These are phyloP conservation scores for Lacanobia oleracea DNA, from an alignment of 2,888 invertebrate species.

Conservation along the genomic window DNA sequence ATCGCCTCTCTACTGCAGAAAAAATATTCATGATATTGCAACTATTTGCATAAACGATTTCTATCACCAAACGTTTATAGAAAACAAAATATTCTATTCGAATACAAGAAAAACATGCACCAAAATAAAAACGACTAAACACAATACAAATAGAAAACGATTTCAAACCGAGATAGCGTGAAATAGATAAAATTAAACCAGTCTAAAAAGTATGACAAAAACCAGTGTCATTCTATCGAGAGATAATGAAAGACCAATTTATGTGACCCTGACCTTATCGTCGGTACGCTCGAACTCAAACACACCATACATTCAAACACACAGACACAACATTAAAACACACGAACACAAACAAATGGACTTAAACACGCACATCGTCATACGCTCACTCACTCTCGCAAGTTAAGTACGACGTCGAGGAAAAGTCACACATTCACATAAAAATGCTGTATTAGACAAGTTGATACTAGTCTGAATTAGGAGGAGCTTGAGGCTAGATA, in stretches of 20 bases:
- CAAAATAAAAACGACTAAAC: constrained; percentile 13
- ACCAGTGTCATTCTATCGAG: constrained; percentile 43
- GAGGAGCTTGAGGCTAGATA: too few relatives aligned
- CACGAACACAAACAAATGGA: constrained; percentile 48
- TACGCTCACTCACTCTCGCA: constrained; percentile 29
- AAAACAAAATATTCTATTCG: constrained; percentile 3
- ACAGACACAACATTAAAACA: too few relatives aligned
- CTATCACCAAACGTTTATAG: constrained; percentile 4
- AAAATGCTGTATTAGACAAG: constrained; percentile 15
- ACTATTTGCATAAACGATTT: constrained; percentile 11
- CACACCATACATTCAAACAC: constrained; percentile 37
- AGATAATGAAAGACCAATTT: constrained; percentile 61
- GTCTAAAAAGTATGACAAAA: constrained; percentile 46
- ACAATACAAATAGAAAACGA: constrained; percentile 49
- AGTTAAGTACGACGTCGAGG: constrained; percentile 1
- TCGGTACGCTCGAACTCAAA: constrained; percentile 39
- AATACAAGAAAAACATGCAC: constrained; percentile 30
- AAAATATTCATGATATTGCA: neutral
- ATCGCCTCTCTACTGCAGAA: neutral
- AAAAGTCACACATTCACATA: constrained; percentile 18
- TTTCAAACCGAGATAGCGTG: constrained; percentile 35
- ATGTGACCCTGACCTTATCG: constrained; percentile 73
- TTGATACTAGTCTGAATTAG: constrained; percentile 15
- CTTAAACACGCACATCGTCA: constrained; percentile 42
- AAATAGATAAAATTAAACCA: constrained; percentile 47